Base-by-base conservation (phyloP, 2,797 vertebrate species). In the Phoebastria nigripes region DNA sequence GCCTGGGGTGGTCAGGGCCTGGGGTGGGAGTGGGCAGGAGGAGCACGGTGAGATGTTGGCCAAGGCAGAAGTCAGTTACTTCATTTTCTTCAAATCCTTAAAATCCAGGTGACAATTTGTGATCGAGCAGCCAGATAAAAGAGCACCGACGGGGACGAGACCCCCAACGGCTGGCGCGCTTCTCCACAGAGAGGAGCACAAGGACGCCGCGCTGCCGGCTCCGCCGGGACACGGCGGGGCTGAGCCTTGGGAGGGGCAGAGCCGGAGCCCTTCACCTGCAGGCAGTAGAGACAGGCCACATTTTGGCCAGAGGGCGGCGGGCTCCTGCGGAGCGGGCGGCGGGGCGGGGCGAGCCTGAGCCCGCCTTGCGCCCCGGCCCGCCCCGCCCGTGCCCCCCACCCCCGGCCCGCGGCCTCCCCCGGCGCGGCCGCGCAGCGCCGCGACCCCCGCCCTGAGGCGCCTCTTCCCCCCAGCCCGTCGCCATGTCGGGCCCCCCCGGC, bases 211-310 rank as follows among this genome's bases (percentile, higher is more conserved):
- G 4, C 12, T 14, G 83, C 31, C 11, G 9, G 29, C 35, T 2
- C 24, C 4, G 24, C 4, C 31, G 6, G 20, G 47, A 13, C 16
- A 2, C n/a, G 20, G 20, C 37, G 11, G 21, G 19, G 35, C 1
- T 15, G 62, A 35, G 37, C 37, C 25, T 9, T 4, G 39, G 28
- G 13, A 19, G 22, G 16, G 66, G 46, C 14, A 3, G 55, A 28
- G 15, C n/a, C 31, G 6, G 6, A 12, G 9, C 24, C 44, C 29
- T 8, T 4, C 29, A 7, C 29, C 18, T 1, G 35, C 47, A 6
- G 15, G 29, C 12, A 12, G 11, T 2, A 39, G 8, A 4, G 17
- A 3, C 15, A 3, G 9, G 4, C 8, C 4, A 3, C 13, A 0
- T 13, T 22, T 3, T 2, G 17, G 28, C 33, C 9, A 24, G 20